Conservation (phyloP, 2,113 vertebrate species). For the Xenopus tropicalis region UCB_Xtro_10.0 CM004443.2:162962501-162963000, state of each 20-base stretch:
- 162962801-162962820: conserved; percentile 40
- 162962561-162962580: too few relatives aligned
- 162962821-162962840: conserved; percentile 45
- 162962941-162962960: conserved; percentile 3
- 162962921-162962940: conserved; percentile 2
- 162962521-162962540: too few relatives aligned
- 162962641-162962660: too few relatives aligned
- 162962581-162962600: too few relatives aligned
- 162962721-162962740: neutral
- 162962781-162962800: conserved; percentile 7
- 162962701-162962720: too few relatives aligned
- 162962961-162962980: conserved; percentile 5
- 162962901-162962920: conserved; percentile 14
- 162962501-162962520: too few relatives aligned
- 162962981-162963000: conserved; percentile 14
- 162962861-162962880: conserved; percentile 39
- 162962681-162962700: too few relatives aligned
- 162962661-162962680: too few relatives aligned
- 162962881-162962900: conserved; percentile 21
- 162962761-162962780: conserved; percentile 28
- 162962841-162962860: conserved; percentile 39
- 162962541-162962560: too few relatives aligned
- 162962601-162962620: too few relatives aligned
- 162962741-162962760: neutral
- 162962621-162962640: too few relatives aligned